Base-by-base conservation (phyloP, 2,113 vertebrate genomes). In the Toxotes chatareus region DNA sequence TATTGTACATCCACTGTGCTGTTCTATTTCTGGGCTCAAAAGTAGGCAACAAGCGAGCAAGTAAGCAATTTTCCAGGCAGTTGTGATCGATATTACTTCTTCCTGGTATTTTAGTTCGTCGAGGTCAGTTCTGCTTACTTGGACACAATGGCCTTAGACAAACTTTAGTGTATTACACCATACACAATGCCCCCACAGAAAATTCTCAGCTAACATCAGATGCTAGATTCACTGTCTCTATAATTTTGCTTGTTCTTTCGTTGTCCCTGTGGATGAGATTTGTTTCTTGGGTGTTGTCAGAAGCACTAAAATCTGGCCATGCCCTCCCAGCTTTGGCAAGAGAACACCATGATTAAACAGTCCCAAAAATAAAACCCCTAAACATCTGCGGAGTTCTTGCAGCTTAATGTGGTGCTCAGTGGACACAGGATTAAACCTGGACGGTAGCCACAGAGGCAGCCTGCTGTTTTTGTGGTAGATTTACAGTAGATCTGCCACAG, bases 351-450 rank as follows among this genome's bases (percentile, higher is more conserved):
- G 44, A 91, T 83, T 84, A 66, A 70, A 73, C 34, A 40, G 31
- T 51, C 65, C 69, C 46, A 42, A 83, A 85, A 78, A 77, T 40
- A 67, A 59, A 55, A 56, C n/a, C 38, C 49, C 32, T 23, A 75
- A 84, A 84, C 76, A 83, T 88, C 73, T 79, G 79, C 67, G 34
- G 68, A 31, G 60, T 34, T 76, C 73, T 55, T 51, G 17, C 21
- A 66, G 67, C 65, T 55, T 40, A 77, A 74, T n/a, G 42, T 75
- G 19, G 32, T 42, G 65, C 53, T 57, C 38, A 21, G 59, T 17
- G 57, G 67, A 84, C 73, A 60, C 63, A 17, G 65, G 65, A 57
- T 10, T 23, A 84, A 72, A 81, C 21, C 80, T 86, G 88, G 67
- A 80, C 2, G 10, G 69, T 23, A 38, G 74, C 76, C 76, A 74